These are phyloP conservation scores for Pachymerium ferrugineum DNA, from an alignment of 2,888 invertebrate genomes.

Conservation along the genomic window DNA sequence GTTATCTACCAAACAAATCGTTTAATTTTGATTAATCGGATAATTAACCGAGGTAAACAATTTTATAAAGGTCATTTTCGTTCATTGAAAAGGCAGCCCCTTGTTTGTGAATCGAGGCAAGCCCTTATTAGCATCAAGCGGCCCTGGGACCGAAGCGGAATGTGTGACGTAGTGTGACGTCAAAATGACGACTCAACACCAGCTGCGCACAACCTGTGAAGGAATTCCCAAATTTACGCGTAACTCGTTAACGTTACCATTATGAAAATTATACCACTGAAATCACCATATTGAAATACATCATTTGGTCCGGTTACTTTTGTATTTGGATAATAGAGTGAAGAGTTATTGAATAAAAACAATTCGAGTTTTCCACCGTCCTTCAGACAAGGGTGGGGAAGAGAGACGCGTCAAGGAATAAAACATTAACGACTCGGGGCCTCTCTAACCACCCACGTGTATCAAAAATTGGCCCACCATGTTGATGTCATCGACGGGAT, in stretches of 20 bases:
- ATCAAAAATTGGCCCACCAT: not conserved
- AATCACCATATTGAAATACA: not conserved
- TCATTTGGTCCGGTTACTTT: not conserved
- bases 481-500: not conserved
- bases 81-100: slow-evolving; percentile 4
- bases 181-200: not conserved
- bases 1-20: too few relatives aligned
- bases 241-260: not conserved
- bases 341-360: too few relatives aligned
- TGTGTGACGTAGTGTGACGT: not conserved
- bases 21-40: too few relatives aligned
- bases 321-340: too few relatives aligned
- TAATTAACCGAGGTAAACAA: too few relatives aligned
- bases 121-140: not conserved
- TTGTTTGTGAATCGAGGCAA: not conserved
- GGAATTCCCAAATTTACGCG: not conserved
- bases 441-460: not conserved
- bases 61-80: too few relatives aligned
- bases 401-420: not conserved
- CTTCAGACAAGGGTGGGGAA: slow-evolving; percentile 13
- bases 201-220: slow-evolving; percentile 6
- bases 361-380: not conserved
- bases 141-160: too few relatives aligned
- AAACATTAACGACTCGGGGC: not conserved
- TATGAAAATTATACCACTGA: not conserved